These are phyloP conservation scores for Hyla sarda DNA, from an alignment of 2,113 vertebrate genomes.

Conservation along the genomic window DNA sequence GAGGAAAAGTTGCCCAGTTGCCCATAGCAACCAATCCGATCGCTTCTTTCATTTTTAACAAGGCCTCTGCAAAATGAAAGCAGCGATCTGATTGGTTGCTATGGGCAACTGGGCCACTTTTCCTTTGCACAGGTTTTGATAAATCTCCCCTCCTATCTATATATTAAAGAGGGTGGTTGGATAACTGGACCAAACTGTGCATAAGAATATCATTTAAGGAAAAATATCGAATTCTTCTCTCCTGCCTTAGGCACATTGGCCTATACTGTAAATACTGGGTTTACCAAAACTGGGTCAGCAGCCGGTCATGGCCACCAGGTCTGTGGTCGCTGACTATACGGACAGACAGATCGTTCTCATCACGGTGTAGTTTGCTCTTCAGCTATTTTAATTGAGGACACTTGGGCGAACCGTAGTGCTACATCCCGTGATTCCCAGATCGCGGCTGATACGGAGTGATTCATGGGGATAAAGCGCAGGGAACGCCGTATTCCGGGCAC, in stretches of 20 bases:
- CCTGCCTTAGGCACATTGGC: neutral
- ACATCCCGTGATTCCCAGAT: neutral
- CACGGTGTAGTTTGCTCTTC: neutral
- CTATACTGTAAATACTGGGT: neutral
- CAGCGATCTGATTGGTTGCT: no score
- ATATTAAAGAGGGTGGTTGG: no score
- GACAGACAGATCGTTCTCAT: slow-evolving; percentile 1
- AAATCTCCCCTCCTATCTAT: no score
- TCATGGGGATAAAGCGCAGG: neutral
- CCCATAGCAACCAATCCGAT: no score
- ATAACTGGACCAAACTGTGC: neutral
- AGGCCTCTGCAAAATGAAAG: no score
- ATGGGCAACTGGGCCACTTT: no score
- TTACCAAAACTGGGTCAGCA: neutral
- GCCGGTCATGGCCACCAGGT: neutral
- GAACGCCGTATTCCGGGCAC: slow-evolving; percentile 14
- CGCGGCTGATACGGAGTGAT: slow-evolving; percentile 20
- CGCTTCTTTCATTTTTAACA: no score
- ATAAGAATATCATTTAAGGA: neutral
- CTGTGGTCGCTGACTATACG: neutral
- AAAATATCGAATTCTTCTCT: neutral
- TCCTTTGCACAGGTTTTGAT: no score
- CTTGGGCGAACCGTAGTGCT: neutral
- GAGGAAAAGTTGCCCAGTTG: no score
- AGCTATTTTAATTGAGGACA: slow-evolving; percentile 38